These are phyloP conservation scores for Eupithecia dodoneata DNA, from an alignment of 2,888 invertebrate species.

Conservation along the genomic window DNA sequence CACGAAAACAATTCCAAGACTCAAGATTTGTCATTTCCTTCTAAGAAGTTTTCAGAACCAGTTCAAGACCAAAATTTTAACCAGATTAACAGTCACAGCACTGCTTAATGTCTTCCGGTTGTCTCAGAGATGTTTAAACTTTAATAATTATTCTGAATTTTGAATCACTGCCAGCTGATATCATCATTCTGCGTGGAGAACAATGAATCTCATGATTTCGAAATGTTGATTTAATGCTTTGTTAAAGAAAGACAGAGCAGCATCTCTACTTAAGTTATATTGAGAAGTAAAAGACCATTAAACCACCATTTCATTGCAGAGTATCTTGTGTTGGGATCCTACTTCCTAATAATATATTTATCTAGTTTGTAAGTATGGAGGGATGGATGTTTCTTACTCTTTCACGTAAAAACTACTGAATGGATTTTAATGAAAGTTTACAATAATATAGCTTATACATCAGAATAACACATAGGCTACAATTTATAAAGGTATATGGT, in stretches of 20 bases:
- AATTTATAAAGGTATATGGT: too few relatives aligned
- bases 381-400: too few relatives aligned
- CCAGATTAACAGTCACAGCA: conserved; percentile 39
- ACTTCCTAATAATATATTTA: too few relatives aligned
- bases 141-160: conserved; percentile 57
- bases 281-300: background rate
- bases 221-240: conserved; percentile 1
- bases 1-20: background rate
- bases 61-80: conserved; percentile 46
- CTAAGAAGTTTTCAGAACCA: conserved; percentile 39
- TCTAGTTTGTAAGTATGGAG: too few relatives aligned
- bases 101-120: conserved; percentile 52
- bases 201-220: conserved; percentile 37
- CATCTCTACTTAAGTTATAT: background rate
- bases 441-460: too few relatives aligned
- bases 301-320: too few relatives aligned
- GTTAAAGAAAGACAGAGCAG: background rate
- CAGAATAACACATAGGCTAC: too few relatives aligned
- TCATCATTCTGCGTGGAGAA: conserved; percentile 63
- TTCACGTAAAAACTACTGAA: too few relatives aligned
- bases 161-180: conserved; percentile 69
- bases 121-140: conserved; percentile 48
- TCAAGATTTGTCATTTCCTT: conserved; percentile 32
- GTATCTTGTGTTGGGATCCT: too few relatives aligned
- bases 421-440: too few relatives aligned